phyloP scores from a whole-genome alignment of 2,797 vertebrate genomes.

The Chrysocyon brachyurus region DNA sequence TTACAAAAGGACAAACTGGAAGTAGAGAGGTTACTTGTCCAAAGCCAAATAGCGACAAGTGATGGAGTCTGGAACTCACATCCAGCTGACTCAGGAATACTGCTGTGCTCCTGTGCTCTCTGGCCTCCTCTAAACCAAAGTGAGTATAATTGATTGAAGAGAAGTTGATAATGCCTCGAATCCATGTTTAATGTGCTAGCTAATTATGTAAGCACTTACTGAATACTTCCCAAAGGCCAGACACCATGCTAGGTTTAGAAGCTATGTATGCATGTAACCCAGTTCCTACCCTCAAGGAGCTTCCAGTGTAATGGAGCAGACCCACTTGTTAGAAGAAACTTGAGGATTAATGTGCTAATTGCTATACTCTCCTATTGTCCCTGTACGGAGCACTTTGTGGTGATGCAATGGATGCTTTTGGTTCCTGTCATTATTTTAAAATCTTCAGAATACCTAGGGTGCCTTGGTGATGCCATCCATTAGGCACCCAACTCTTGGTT shows the following conservation, averaged over 20 bases:
- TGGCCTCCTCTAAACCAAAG: neutral
- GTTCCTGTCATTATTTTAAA: constrained; percentile 2
- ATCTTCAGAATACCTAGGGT: neutral
- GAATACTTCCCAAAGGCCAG: neutral
- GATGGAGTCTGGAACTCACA: neutral
- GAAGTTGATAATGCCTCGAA: neutral
- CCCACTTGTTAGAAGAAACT: neutral
- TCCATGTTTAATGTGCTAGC: neutral
- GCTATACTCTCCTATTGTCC: neutral
- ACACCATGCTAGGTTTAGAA: neutral
- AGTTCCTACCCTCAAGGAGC: neutral
- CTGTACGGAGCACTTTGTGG: neutral
- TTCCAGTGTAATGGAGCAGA: neutral
- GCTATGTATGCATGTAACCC: neutral
- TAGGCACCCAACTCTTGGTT: neutral
- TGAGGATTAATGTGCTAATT: neutral
- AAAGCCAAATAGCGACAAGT: neutral
- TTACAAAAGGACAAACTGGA: neutral
- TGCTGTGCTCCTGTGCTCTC: neutral
- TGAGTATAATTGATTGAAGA: neutral
- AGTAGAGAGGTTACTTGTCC: neutral
- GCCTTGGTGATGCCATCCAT: neutral
- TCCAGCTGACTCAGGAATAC: neutral
- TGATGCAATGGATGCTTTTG: neutral
- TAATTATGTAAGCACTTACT: neutral